Conservation (phyloP, 2,797 vertebrate species). For the Nothura maculosa region DNA sequence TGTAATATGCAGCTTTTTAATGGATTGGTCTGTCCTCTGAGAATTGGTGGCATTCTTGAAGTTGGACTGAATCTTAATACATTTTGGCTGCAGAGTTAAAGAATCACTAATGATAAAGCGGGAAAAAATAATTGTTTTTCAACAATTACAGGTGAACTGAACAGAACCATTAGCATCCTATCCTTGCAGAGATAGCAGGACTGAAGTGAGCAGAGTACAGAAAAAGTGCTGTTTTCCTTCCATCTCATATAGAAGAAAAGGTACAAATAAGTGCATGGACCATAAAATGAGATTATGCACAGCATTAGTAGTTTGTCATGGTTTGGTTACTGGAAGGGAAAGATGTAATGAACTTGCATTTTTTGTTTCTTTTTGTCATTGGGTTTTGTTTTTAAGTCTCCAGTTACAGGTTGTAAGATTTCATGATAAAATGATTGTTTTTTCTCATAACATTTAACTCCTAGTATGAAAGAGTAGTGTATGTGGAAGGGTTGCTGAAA, state of each 20-base stretch:
- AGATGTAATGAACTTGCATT: not conserved
- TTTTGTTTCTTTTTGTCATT: not conserved
- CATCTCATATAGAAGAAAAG: not conserved
- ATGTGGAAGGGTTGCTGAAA: not conserved
- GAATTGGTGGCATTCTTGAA: not conserved
- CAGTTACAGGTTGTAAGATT: not conserved
- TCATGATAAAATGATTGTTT: not conserved
- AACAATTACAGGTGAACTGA: not conserved
- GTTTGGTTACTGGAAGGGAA: not conserved
- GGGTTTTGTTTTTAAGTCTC: not conserved
- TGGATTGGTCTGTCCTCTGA: accelerated
- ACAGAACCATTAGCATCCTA: not conserved
- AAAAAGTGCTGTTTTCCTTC: not conserved
- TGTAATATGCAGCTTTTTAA: not conserved
- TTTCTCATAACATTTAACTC: not conserved
- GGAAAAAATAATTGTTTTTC: not conserved
- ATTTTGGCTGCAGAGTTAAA: not conserved
- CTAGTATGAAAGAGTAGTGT: not conserved
- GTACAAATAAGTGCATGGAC: not conserved
- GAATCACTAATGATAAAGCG: not conserved
- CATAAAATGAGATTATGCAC: not conserved
- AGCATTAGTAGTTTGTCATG: not conserved
- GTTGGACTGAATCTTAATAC: not conserved
- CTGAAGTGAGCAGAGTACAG: not conserved
- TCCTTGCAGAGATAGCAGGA: not conserved